These are phyloP conservation scores for Cladopsammia gracilis DNA, from an alignment of 64 coral and sea anemone species.

Conservation along the genomic window DNA sequence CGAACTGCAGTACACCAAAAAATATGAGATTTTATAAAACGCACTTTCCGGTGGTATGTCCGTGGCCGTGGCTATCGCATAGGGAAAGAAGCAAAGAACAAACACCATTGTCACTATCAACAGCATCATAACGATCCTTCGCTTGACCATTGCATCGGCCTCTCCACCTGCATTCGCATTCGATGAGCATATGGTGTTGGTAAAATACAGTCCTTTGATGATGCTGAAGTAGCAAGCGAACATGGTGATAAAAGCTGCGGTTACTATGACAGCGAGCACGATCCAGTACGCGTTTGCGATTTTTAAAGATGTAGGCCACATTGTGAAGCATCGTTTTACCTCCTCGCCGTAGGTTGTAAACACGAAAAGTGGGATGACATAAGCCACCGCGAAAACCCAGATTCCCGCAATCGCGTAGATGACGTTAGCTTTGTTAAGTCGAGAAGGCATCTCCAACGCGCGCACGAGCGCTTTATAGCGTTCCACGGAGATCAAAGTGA, in stretches of 20 bases:
- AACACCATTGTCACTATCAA: conserved; percentile 65
- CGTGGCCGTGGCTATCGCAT: conserved; percentile 13
- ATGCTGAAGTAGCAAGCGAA: conserved; percentile 72
- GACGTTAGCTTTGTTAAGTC: conserved; percentile 58
- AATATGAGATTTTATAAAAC: conserved; percentile 51
- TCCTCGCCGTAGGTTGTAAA: conserved; percentile 16
- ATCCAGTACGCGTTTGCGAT: conserved; percentile 41
- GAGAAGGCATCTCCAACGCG: conserved; percentile 15
- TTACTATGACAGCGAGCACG: conserved; percentile 29
- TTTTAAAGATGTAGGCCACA: not conserved
- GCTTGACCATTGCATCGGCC: conserved; percentile 39
- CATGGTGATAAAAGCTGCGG: conserved; percentile 18
- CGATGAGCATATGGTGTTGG: conserved; percentile 68
- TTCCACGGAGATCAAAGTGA: conserved; percentile 72
- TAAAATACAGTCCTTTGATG: conserved; percentile 81
- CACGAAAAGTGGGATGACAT: conserved; percentile 61
- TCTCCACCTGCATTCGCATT: not conserved
- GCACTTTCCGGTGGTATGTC: not conserved
- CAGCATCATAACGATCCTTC: conserved; percentile 72
- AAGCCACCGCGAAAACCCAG: conserved; percentile 58
- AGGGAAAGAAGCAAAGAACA: conserved; percentile 69
- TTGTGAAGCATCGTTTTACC: not conserved
- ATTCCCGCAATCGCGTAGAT: conserved; percentile 59
- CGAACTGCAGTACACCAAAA: conserved; percentile 70
- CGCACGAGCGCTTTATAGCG: conserved; percentile 76